Percentiles rank a stretch among this genome's conserved stretches.
These are phyloP conservation scores for Muricea muricata DNA, from an alignment of 92 coral and sea anemone genomes.

Conservation along the genomic window DNA sequence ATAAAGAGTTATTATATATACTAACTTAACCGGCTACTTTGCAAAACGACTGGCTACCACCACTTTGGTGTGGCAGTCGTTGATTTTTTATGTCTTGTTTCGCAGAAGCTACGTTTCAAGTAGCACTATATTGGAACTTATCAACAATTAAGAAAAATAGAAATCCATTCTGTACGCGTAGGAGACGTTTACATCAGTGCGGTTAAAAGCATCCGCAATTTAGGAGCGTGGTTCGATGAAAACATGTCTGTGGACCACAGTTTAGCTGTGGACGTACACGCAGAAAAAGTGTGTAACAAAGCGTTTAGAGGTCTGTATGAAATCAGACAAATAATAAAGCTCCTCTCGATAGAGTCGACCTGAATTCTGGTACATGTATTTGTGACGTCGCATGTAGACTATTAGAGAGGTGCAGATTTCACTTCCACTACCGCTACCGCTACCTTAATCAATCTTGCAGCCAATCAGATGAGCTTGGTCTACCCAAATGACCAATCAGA, in stretches of 20 bases:
- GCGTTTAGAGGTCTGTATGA: constrained; percentile 34
- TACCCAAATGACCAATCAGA: too few relatives aligned
- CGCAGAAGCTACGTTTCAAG: not conserved
- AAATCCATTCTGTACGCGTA: not conserved
- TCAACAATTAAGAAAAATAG: too few relatives aligned
- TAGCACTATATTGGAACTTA: not conserved
- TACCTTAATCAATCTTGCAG: too few relatives aligned
- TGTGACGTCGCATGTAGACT: constrained; percentile 12
- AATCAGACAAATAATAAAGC: constrained; percentile 64
- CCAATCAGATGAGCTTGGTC: too few relatives aligned
- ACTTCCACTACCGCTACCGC: too few relatives aligned
- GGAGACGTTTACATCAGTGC: not conserved
- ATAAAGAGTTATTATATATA: too few relatives aligned
- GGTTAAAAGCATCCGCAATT: not conserved
- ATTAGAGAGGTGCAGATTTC: constrained; percentile 22
- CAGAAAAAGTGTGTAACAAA: not conserved
- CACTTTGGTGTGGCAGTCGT: too few relatives aligned
- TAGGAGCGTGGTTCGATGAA: not conserved
- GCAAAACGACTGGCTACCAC: too few relatives aligned
- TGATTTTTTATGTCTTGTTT: not conserved
- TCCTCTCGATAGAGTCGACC: constrained; percentile 10
- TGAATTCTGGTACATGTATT: not conserved
- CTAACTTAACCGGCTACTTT: too few relatives aligned
- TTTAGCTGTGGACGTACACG: not conserved
- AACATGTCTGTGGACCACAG: too few relatives aligned